Base-by-base conservation (phyloP, 23 tunicate species). In the Diplosoma virens region DNA sequence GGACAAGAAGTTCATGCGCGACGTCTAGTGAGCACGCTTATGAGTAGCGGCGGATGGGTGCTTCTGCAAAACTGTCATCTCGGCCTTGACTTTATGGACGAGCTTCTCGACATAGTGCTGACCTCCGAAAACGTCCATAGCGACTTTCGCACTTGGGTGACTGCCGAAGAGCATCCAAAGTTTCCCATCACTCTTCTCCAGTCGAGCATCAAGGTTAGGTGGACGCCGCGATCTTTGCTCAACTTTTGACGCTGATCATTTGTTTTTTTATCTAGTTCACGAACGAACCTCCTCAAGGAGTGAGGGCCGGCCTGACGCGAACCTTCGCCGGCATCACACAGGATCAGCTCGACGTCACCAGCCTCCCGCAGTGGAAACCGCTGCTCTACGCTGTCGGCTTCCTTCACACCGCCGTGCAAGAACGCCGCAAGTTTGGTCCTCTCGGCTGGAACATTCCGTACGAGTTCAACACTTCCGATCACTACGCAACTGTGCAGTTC, bases 1-100 rank as follows among this genome's bases (percentile, higher is more conserved):
- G 98, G 99, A 32, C 97, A 92, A 50, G 97, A 92, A 81, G 97
- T 92, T 45, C 97, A 92, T 47, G 97, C 97, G 2, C 87, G 97
- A 3, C 80, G 97, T 22, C 78, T 92, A 26, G 87, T 92, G 56
- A 81, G 87, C 81, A 81, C 81, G 0, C 47, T 85, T 80, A 92
- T 85, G 92, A 84, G 76, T 59, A 52, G 36, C 25, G 97, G 97
- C 26, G 97, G 97, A 18, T 92, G 97, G 97, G 97, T 71, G 3
- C 71, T 92, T 54, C 79, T 92, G 66, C 97, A 92, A 52, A 92
- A 92, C 84, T 92, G 97, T 70, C 97, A 92, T 85, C 87, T 92
- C 1, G 97, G 97, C 7, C 80, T 92, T 35, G 97, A 92, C 47
- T 92, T 92, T 60, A 92, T 92, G 97, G 97, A 92, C 47, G 97